phyloP scores from a whole-genome alignment of 2,113 vertebrate genomes.

The Dinomys branickii region DNA sequence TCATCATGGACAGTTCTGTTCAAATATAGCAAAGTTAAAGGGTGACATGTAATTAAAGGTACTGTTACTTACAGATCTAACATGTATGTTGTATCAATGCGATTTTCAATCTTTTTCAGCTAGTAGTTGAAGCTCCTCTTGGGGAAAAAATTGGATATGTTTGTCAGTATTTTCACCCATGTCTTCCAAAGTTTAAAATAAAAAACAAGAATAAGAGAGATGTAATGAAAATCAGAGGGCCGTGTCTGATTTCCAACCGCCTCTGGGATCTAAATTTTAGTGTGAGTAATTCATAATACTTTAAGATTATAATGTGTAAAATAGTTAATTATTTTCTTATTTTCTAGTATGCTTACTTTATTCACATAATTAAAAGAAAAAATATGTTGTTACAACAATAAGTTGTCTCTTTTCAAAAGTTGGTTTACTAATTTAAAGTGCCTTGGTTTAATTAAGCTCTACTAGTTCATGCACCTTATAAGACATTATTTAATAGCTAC shows the following conservation, averaged over 20 bases:
- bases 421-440: background rate
- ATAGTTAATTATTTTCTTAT: background rate
- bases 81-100: background rate
- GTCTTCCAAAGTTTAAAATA: conserved; percentile 88
- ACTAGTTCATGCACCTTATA: background rate
- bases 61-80: background rate
- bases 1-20: background rate
- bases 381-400: background rate
- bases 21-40: background rate
- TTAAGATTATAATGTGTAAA: conserved; percentile 1
- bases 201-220: conserved; percentile 85
- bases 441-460: background rate
- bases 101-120: conserved; percentile 77
- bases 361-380: conserved; percentile 7
- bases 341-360: background rate
- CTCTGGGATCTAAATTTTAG: conserved; percentile 89
- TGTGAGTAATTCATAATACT: conserved; percentile 78
- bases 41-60: background rate
- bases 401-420: background rate
- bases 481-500: background rate
- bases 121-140: conserved; percentile 89
- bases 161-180: conserved; percentile 87
- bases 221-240: conserved; percentile 88
- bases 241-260: conserved; percentile 88
- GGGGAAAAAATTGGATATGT: conserved; percentile 90